Evolutionary conservation across 2,888 invertebrate genomes (phyloP).

Genomic region (Philaethria dido): DNA sequence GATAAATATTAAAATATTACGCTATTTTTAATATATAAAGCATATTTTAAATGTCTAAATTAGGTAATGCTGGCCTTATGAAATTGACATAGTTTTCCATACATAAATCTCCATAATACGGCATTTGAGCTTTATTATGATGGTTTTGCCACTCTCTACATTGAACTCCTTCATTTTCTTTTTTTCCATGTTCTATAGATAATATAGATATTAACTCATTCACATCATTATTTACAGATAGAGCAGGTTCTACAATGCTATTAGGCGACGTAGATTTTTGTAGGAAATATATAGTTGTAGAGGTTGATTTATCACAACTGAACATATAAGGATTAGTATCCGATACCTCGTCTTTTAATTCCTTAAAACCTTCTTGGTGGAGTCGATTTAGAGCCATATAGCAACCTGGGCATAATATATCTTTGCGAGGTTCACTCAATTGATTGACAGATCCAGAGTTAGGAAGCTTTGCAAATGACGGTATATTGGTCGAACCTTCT

Average conservation of each 20-base stretch:
- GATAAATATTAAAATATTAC: background rate
- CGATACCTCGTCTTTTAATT: conserved; percentile 63
- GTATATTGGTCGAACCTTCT: conserved; percentile 8
- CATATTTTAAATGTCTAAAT: conserved; percentile 1
- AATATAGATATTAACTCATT: conserved; percentile 2
- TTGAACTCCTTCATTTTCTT: conserved; percentile 41
- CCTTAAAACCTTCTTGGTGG: conserved; percentile 48
- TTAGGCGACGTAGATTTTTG: conserved; percentile 55
- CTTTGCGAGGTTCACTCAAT: conserved; percentile 35
- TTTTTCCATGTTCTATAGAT: background rate
- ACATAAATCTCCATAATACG: conserved; percentile 50
- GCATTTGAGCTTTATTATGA: conserved; percentile 21
- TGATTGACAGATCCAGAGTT: conserved; percentile 19
- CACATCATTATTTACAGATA: conserved; percentile 2
- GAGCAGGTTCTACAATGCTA: conserved; percentile 38
- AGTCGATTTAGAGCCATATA: conserved; percentile 55
- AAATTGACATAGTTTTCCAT: conserved; percentile 61
- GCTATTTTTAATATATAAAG: background rate
- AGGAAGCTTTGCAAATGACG: background rate
- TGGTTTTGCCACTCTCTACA: conserved; percentile 45
- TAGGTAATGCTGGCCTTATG: conserved; percentile 58
- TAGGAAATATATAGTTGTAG: conserved; percentile 40
- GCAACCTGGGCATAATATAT: conserved; percentile 59
- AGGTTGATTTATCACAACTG: conserved; percentile 55
- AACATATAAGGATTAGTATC: conserved; percentile 53